These are phyloP conservation scores for Eupeodes luniger DNA, from an alignment of 2,888 invertebrate species.

Conservation along the genomic window DNA sequence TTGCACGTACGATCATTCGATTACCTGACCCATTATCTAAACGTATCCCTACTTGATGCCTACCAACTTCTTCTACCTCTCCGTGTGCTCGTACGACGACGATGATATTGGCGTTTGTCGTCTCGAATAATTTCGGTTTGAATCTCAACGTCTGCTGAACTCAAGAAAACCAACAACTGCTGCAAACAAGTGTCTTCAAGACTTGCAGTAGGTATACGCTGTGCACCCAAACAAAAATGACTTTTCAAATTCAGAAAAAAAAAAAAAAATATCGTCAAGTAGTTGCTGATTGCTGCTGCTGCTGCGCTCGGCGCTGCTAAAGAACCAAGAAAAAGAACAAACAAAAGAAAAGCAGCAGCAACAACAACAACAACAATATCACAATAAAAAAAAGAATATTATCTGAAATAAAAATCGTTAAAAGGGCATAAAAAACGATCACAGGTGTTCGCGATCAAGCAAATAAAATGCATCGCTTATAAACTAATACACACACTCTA, in stretches of 20 bases:
- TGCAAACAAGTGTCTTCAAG: conserved; percentile 49
- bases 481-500: background rate
- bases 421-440: conserved; percentile 77
- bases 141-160: background rate
- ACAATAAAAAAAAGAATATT: conserved; percentile 47
- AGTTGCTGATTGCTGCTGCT: conserved; percentile 73
- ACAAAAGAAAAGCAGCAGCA: conserved; percentile 73
- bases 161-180: conserved; percentile 2
- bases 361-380: conserved; percentile 35
- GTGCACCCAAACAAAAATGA: conserved; percentile 42
- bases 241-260: conserved; percentile 34
- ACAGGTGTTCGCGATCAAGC: conserved; percentile 79
- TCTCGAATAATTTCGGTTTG: background rate
- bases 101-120: conserved; percentile 53
- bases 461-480: conserved; percentile 63
- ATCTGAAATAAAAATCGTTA: conserved; percentile 59
- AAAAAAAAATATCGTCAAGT: conserved; percentile 70
- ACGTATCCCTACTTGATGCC: conserved; percentile 37
- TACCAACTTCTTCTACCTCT: too few species aligned
- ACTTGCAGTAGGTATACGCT: background rate
- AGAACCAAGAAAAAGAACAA: conserved; percentile 70
- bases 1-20: conserved; percentile 76
- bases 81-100: background rate
- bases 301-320: conserved; percentile 56
- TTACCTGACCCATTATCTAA: conserved; percentile 75